phyloP scores from a whole-genome alignment of 2,113 vertebrate genomes.

The Cavia porcellus region DNA sequence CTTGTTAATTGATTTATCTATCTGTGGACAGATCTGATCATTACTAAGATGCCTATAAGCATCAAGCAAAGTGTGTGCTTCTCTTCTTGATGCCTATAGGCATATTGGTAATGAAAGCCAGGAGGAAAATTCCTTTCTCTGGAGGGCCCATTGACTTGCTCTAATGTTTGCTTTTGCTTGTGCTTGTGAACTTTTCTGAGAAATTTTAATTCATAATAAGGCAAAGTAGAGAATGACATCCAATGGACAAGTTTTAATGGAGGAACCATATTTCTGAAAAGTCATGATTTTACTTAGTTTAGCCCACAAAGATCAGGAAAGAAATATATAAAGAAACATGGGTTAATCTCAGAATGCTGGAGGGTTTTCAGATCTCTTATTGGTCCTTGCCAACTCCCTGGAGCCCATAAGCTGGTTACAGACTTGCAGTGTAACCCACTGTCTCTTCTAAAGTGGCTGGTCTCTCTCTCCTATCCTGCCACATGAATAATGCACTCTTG shows the following conservation, averaged over 20 bases:
- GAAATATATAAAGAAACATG: neutral
- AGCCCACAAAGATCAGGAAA: neutral
- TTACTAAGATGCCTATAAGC: conserved; percentile 54
- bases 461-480: neutral
- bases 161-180: neutral
- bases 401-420: neutral
- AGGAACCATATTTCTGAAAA: conserved; percentile 4
- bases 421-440: neutral
- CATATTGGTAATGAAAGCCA: neutral
- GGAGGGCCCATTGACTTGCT: neutral
- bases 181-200: neutral
- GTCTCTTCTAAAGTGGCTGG: neutral
- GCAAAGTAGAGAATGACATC: neutral
- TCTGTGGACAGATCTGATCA: conserved; percentile 49
- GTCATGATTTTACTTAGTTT: neutral
- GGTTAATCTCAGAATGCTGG: neutral
- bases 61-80: neutral
- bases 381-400: neutral
- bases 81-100: neutral
- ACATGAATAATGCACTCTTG: neutral
- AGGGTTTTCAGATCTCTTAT: neutral
- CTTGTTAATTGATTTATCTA: conserved; percentile 66
- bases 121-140: neutral
- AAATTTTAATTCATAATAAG: neutral
- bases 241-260: neutral